Conservation (phyloP, 2,113 vertebrate genomes). For the Datnioides undecimradiatus region DNA sequence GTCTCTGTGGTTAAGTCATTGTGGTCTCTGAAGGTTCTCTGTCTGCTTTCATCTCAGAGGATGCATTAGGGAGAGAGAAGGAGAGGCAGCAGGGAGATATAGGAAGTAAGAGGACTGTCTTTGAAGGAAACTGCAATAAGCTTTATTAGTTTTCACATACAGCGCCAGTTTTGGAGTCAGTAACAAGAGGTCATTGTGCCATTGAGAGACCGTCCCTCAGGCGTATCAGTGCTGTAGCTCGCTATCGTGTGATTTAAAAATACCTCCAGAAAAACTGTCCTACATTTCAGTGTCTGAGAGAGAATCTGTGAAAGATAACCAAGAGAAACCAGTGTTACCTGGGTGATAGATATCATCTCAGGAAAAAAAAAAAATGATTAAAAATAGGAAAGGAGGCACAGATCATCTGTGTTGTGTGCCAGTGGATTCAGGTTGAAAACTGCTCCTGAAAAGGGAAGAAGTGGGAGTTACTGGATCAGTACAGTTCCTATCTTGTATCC, state of each 20-base stretch:
- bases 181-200: slow-evolving; percentile 54
- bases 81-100: slow-evolving; percentile 1
- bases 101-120: slow-evolving; percentile 14
- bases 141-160: slow-evolving; percentile 55
- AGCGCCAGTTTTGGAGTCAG: slow-evolving; percentile 42
- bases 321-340: slow-evolving; percentile 22
- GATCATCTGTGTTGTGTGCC: slow-evolving; percentile 47
- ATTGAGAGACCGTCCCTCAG: slow-evolving; percentile 26
- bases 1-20: slow-evolving; percentile 26
- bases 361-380: slow-evolving; percentile 21
- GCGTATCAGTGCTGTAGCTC: slow-evolving; percentile 4
- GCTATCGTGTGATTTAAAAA: slow-evolving; percentile 26
- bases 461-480: slow-evolving; percentile 13
- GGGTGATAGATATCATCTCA: slow-evolving; percentile 12
- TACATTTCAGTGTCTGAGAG: background rate
- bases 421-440: slow-evolving; percentile 32
- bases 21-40: slow-evolving; percentile 59
- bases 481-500: background rate
- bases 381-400: slow-evolving; percentile 18
- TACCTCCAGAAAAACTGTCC: background rate
- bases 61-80: slow-evolving; percentile 1
- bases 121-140: slow-evolving; percentile 40
- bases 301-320: slow-evolving; percentile 18
- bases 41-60: slow-evolving; percentile 66
- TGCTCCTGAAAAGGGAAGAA: background rate